Conservation (phyloP, 2,888 invertebrate species). For the Linyphia triangularis region DNA sequence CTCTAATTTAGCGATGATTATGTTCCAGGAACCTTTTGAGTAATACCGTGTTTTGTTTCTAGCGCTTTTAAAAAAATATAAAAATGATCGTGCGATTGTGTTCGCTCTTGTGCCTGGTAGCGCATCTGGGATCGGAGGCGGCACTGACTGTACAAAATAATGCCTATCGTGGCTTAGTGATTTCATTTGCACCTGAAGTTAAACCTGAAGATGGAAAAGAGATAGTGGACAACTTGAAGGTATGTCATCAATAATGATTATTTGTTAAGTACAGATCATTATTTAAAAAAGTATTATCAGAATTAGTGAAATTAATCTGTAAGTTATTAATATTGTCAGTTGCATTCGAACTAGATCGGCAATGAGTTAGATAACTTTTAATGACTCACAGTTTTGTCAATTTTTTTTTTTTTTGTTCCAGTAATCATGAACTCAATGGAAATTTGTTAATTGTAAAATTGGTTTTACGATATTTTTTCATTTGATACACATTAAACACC, state of each 20-base stretch:
- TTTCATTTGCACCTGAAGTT: slow-evolving; percentile 52
- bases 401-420: too few species aligned
- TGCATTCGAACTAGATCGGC: too few species aligned
- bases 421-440: too few species aligned
- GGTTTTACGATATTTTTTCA: too few species aligned
- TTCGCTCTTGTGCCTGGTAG: not conserved
- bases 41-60: not conserved
- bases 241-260: slow-evolving; percentile 1
- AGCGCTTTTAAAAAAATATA: not conserved
- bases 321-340: too few species aligned
- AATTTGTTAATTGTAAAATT: too few species aligned
- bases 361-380: too few species aligned
- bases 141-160: slow-evolving; percentile 28
- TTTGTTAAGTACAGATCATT: not conserved
- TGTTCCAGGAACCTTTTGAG: slow-evolving; percentile 5
- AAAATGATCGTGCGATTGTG: slow-evolving; percentile 27
- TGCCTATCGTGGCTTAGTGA: slow-evolving; percentile 31
- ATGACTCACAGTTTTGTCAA: too few species aligned
- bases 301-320: too few species aligned
- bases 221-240: slow-evolving; percentile 11
- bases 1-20: not conserved
- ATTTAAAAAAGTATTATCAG: too few species aligned
- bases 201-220: not conserved
- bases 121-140: not conserved
- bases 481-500: too few species aligned